These are phyloP conservation scores for Sepioteuthis lessoniana DNA, from an alignment of 2,888 invertebrate genomes.

Conservation along the genomic window DNA sequence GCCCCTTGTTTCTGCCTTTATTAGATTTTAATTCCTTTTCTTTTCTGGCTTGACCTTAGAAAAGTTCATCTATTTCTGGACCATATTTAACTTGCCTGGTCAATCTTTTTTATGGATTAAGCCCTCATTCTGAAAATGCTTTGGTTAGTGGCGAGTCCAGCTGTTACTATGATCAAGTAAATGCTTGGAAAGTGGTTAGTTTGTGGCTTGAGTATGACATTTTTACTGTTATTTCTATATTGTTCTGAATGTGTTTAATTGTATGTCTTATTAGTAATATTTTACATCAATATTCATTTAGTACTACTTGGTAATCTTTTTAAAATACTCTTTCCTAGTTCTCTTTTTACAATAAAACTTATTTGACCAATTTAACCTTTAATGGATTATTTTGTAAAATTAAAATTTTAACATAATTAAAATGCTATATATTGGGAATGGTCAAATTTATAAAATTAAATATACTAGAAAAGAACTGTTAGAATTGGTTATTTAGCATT, in stretches of 20 bases:
- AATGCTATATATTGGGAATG: background rate
- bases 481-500: background rate
- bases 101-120: background rate
- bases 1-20: background rate
- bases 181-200: conserved; percentile 3
- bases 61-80: conserved; percentile 1
- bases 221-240: conserved; percentile 33
- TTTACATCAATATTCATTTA: background rate
- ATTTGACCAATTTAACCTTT: background rate
- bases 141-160: background rate
- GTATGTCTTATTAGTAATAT: background rate
- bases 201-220: background rate
- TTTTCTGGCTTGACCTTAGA: background rate
- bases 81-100: background rate
- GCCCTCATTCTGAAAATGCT: too few relatives aligned
- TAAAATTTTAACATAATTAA: background rate
- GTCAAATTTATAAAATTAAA: too few relatives aligned
- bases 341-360: background rate
- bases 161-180: background rate
- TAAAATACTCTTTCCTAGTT: background rate
- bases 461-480: background rate
- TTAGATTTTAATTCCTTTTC: background rate
- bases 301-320: background rate
- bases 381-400: background rate
- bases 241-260: background rate